Conservation (phyloP, 2,797 vertebrate species). For the Toxotes lorentzi region DNA sequence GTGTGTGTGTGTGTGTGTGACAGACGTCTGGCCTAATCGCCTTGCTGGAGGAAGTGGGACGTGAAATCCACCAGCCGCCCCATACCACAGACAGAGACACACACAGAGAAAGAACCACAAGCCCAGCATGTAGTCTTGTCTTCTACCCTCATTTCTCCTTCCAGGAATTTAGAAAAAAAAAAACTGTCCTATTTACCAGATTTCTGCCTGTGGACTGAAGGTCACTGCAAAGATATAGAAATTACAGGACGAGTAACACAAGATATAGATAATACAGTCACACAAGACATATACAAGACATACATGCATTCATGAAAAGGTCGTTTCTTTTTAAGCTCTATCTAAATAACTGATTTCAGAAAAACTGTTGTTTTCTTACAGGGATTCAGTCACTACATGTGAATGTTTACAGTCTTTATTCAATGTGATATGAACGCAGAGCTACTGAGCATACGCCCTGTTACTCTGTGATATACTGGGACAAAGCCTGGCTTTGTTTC, state of each 20-base stretch:
- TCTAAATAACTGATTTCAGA: background rate
- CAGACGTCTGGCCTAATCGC: slow-evolving; percentile 85
- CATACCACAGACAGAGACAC: slow-evolving; percentile 28
- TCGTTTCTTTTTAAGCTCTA: background rate
- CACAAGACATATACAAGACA: background rate
- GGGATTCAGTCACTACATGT: background rate
- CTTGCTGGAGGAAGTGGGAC: slow-evolving; percentile 83
- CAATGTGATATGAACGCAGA: background rate
- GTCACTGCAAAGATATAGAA: background rate
- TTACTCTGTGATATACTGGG: background rate
- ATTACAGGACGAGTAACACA: background rate
- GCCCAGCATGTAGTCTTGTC: slow-evolving; percentile 52
- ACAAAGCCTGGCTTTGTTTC: slow-evolving; percentile 36
- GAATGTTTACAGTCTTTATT: background rate
- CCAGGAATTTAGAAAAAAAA: slow-evolving; percentile 50
- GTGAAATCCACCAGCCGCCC: slow-evolving; percentile 82
- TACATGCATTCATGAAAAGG: background rate
- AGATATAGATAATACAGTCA: background rate
- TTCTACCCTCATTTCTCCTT: slow-evolving; percentile 57
- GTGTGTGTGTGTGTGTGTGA: slow-evolving; percentile 46
- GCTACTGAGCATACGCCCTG: background rate
- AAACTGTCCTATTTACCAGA: background rate
- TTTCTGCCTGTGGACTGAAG: background rate
- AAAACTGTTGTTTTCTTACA: background rate
- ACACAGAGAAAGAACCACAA: slow-evolving; percentile 16